Evolutionary conservation across 2,113 vertebrate genomes (phyloP), one percentile per base, ranked within the genome.

Genomic region (Peucedramus taeniatus): DNA sequence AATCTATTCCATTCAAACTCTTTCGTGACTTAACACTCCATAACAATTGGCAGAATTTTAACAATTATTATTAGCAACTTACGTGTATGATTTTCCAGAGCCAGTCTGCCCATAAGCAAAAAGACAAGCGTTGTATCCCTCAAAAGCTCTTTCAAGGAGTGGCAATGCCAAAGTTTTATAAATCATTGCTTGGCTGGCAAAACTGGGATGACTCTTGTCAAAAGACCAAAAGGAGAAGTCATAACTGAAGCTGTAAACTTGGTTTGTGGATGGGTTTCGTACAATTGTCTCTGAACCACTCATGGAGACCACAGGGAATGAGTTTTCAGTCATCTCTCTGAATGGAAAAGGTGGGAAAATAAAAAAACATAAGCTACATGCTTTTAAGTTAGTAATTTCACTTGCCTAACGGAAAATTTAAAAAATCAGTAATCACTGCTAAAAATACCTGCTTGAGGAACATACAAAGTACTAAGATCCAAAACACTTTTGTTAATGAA

Each of bases 1-100:
- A 57, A 59, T 60, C 47, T 44, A 19, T 26, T 80, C 33, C 39
- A 63, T 14, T 39, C 9, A 22, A 68, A 24, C 19, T 66, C 15
- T 63, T 37, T 57, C 7, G 21, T 50, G 4, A 42, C n/a, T 87
- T 59, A 9, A 59, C 4, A 22, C 3, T 57, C 22, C 27, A 26
- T 18, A 94, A 78, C 10, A 86, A 56, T 11, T 21, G 18, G 18
- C 8, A 70, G 39, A 87, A 83, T 9, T 60, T 45, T 18, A 37
- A 8, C 26, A 53, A n/a, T 26, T 51, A 44, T 22, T 31, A 9
- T 50, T 50, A 45, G 27, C 30, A 83, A 93, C 99, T 98, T 95
- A 99, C 99, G 99, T 99, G 90, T 99, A 99, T 0, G 99, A 99
- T 93, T 99, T 99, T 76, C 99, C 99, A 76, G 99, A 99, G 53